Percentiles rank a stretch among this genome's conserved stretches.
These are phyloP conservation scores for Perodicticus potto DNA, from an alignment of 2,797 vertebrate species.

Conservation along the genomic window DNA sequence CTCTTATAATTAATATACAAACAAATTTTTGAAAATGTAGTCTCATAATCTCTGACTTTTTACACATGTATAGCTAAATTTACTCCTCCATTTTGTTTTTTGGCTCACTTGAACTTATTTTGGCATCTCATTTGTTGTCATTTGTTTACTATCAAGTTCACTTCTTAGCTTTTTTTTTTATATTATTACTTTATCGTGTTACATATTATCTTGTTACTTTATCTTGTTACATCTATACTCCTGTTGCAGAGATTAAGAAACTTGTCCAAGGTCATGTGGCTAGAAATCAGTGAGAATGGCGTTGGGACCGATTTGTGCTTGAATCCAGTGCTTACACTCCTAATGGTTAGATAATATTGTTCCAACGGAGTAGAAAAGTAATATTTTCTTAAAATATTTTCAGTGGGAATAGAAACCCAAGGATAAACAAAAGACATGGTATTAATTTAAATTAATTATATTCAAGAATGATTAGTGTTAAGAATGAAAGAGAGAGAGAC, in stretches of 20 bases:
- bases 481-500: not conserved
- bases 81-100: not conserved
- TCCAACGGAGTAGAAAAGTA: not conserved
- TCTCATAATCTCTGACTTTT: not conserved
- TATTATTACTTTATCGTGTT: not conserved
- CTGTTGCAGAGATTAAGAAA: not conserved
- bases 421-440: not conserved
- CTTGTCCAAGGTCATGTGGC: not conserved
- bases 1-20: not conserved
- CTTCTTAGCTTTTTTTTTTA: not conserved
- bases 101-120: not conserved
- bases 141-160: not conserved
- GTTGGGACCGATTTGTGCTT: not conserved
- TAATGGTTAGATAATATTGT: not conserved
- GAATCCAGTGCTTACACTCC: not conserved
- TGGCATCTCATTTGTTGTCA: not conserved
- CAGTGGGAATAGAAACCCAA: not conserved
- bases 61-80: not conserved
- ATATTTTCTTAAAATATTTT: not conserved
- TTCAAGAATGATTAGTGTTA: not conserved
- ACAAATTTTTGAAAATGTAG: not conserved
- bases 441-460: not conserved
- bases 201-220: not conserved
- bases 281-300: not conserved
- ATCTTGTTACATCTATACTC: not conserved